Evolutionary conservation across 2,797 vertebrate genomes (phyloP), one percentile per base, ranked within the genome.

Genomic region (Sebastes itinus): DNA sequence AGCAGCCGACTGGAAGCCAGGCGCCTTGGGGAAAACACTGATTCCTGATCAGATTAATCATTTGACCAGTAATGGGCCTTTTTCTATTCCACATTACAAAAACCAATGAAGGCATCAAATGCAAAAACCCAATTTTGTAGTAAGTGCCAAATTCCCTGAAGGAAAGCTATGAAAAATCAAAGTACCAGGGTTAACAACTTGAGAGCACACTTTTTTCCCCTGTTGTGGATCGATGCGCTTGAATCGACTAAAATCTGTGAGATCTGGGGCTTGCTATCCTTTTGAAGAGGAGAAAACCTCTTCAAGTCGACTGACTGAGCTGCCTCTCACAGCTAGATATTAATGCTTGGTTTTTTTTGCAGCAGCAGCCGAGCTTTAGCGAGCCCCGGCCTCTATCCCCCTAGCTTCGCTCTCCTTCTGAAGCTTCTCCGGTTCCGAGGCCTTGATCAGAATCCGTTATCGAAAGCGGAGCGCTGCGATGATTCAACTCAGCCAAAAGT

Each of bases 201-300:
- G 86, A 89, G 87, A 77, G 84, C 78, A 67, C 72, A 78, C 86
- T 87, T 83, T 86, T 7, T 7, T 8, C 27, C 65, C 83, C 83
- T 18, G 74, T 82, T 75, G 75, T n/a, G 77, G 91, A 94, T 96
- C 93, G 81, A 95, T 94, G 92, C 82, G 61, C 90, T 92, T 78
- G 87, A 94, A 95, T 96, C 87, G 89, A 94, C 93, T 90, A 94
- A 94, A 92, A 94, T 94, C 91, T 90, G 86, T 11, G 64, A 92
- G 94, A 95, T 95, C 92, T 92, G 87, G 91, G 92, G 92, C 92
- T 94, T 86, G 90, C 86, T 81, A 61, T 95, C 84, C 94, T 94
- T 95, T 95, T 96, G 95, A 96, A 95, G 95, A 94, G 87, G 87
- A 91, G 90, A 94, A 94, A 93, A 92, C 89, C 92, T 80, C 87